Percentiles rank a stretch among this genome's conserved stretches.
phyloP scores from a whole-genome alignment of 2,888 invertebrate species.

The Dryomyza anilis region DNA sequence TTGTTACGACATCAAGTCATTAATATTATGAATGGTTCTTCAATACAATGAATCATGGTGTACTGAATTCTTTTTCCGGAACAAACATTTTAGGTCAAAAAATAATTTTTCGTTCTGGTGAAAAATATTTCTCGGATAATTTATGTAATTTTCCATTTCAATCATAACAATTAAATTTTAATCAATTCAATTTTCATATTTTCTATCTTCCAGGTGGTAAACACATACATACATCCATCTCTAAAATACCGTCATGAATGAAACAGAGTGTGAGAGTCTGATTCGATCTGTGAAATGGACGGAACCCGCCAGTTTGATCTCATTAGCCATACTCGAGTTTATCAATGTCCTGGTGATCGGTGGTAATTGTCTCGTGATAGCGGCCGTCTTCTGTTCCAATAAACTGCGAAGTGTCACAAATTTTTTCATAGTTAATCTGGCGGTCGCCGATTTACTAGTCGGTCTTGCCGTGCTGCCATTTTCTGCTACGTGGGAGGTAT shows the following conservation, averaged over 20 bases:
- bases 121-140: background rate
- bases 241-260: slow-evolving; percentile 73
- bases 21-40: no score
- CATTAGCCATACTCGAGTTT: slow-evolving; percentile 77
- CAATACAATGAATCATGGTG: no score
- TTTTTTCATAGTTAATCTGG: slow-evolving; percentile 94
- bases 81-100: no score
- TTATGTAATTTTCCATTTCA: background rate
- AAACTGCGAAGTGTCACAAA: slow-evolving; percentile 95
- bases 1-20: no score
- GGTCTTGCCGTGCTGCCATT: slow-evolving; percentile 95
- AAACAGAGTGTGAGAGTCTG: slow-evolving; percentile 79
- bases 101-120: background rate
- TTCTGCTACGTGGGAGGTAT: slow-evolving; percentile 92
- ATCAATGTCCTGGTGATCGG: slow-evolving; percentile 89
- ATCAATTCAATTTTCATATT: background rate
- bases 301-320: slow-evolving; percentile 76
- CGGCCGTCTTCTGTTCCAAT: slow-evolving; percentile 87
- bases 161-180: background rate
- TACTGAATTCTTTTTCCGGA: no score
- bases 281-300: slow-evolving; percentile 82
- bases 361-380: slow-evolving; percentile 89
- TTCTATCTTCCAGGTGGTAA: slow-evolving; percentile 54
- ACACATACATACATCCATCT: slow-evolving; percentile 53
- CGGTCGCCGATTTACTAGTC: slow-evolving; percentile 94